Base-by-base conservation (phyloP, 1,140 invertebrate genomes). In the Streblospio benedicti region DNA sequence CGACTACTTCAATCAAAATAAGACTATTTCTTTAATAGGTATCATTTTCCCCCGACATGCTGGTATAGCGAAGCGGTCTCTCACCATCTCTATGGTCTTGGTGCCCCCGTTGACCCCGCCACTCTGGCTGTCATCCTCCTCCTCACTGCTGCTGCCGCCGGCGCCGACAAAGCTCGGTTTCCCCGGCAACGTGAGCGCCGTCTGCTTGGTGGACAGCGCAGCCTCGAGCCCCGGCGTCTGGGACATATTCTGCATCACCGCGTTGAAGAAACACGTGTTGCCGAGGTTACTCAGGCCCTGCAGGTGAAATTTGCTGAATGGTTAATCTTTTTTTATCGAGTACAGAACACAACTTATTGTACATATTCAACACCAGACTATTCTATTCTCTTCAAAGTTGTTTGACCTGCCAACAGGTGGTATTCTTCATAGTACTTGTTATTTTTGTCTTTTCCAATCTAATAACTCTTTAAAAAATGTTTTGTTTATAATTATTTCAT, bases 191-290 rank as follows among this genome's bases (percentile, higher is more conserved):
- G 1, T 35, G 23, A 31, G 69, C 67, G 43, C 51, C 60, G 25
- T 60, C 52, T 9, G 27, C 16, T 16, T 59, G 55, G 14, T 68
- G 62, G 44, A 61, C 66, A 93, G 79, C 20, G 88, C 81, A 67
- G 85, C 76, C 33, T 87, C 80, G 44, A 96, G 80, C 73, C 85
- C 88, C 23, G 88, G 87, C 16, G 91, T 93, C 74, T 91, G 90
- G 20, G 86, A 87, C 59, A 96, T 79, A 75, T 87, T 89, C 71
- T 97, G 93, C 80, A 96, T 84, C 2, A 96, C 90, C 41, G 92
- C 89, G 81, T 97, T 97, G 69, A 95, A 94, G 80, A 94, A 97
- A 76, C 93, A 97, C 1, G 93, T 96, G 72, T 96, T 95, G 57
- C 93, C 93, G 73, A 96, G 80, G 82, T 97, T 96, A 64, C 66